phyloP scores from a whole-genome alignment of 1,140 invertebrate species.

The Dufourea novaeangliae region DNA sequence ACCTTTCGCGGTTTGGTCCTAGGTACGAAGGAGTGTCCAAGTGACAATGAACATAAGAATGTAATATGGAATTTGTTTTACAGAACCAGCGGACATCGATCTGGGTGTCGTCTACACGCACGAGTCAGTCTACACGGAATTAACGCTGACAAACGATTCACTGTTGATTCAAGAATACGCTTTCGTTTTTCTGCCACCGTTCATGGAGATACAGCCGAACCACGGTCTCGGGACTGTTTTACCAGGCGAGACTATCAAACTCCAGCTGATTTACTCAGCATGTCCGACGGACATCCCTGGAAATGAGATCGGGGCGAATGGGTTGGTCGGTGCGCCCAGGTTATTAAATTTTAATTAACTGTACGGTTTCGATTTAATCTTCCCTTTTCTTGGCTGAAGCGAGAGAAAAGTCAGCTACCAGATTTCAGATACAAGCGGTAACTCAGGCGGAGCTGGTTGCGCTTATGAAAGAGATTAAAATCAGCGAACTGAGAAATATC shows the following conservation, averaged over 20 bases:
- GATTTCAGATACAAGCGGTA: slow-evolving; percentile 2
- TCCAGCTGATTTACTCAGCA: slow-evolving; percentile 33
- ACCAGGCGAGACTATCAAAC: slow-evolving; percentile 17
- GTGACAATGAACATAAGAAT: background rate
- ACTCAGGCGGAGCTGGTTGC: slow-evolving; percentile 18
- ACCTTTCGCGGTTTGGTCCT: background rate
- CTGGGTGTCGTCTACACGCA: slow-evolving; percentile 23
- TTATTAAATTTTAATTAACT: slow-evolving; percentile 15
- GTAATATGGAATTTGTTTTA: background rate
- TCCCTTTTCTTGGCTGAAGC: background rate
- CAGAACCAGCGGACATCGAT: slow-evolving; percentile 13
- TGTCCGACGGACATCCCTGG: slow-evolving; percentile 25
- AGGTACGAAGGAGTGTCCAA: no score
- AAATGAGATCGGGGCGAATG: slow-evolving; percentile 26
- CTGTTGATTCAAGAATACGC: slow-evolving; percentile 28
- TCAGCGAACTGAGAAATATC: background rate
- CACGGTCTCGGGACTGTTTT: slow-evolving; percentile 23
- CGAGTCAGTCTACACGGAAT: slow-evolving; percentile 16
- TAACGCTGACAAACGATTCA: slow-evolving; percentile 10
- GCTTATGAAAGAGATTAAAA: background rate
- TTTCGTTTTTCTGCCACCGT: background rate
- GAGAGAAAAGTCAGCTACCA: background rate
- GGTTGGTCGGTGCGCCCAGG: slow-evolving; percentile 16
- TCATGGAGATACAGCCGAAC: slow-evolving; percentile 31
- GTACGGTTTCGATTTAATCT: background rate